phyloP scores from a whole-genome alignment of 2,113 vertebrate species.

The Myrmecobius fasciatus region DNA sequence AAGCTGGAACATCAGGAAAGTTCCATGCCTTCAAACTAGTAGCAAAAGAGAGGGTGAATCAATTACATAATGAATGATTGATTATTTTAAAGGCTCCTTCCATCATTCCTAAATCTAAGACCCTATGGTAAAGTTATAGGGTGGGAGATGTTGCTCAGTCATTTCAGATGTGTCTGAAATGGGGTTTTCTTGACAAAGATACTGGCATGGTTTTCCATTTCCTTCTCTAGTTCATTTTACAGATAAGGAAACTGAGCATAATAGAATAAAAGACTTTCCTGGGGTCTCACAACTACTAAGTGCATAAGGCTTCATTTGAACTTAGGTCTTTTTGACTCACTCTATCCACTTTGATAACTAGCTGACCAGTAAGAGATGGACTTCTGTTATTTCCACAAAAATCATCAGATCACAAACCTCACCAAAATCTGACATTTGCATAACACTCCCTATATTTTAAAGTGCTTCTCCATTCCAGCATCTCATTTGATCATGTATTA shows the following conservation, averaged over 20 bases:
- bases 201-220: background rate
- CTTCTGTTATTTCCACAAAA: background rate
- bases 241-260: background rate
- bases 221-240: background rate
- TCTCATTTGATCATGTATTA: background rate
- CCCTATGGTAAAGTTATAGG: background rate
- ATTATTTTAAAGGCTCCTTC: background rate
- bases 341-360: background rate
- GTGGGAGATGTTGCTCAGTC: background rate
- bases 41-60: background rate
- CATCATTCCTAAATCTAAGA: background rate
- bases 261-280: background rate
- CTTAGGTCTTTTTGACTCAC: background rate
- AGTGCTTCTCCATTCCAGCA: accelerated
- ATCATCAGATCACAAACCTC: accelerated
- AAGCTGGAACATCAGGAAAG: background rate
- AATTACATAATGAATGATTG: background rate
- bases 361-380: background rate
- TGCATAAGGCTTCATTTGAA: background rate
- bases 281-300: background rate
- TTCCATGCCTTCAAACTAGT: background rate
- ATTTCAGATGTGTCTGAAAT: background rate
- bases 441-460: background rate
- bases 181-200: background rate
- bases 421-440: accelerated